Evolutionary conservation across 1,140 invertebrate genomes (phyloP), one percentile per base, ranked within the genome.

Genomic region (Trypoxylus dichotomus): DNA sequence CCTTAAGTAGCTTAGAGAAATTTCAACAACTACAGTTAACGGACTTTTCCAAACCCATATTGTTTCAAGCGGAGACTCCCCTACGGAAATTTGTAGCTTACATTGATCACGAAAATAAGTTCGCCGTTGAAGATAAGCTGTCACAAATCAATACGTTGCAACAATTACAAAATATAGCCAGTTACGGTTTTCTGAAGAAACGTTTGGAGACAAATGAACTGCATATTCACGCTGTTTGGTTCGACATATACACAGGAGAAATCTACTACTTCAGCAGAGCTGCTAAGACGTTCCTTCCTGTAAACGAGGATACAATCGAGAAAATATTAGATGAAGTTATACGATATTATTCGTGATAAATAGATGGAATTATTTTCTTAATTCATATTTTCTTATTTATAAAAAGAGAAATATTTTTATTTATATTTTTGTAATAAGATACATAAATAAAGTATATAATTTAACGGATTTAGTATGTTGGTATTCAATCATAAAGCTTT

Each of bases 231-330:
- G 96, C 97, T 0, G 87, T 98, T 3, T 99, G 97, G 97, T 98
- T 98, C 86, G 97, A 99, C 86, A 97, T 98, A 84, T 97, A 97
- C 83, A 97, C 95, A 0, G 97, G 97, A 2, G 95, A 98, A 87
- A 95, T 98, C 83, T 97, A 96, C 85, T 97, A 95, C 84, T 98
- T 98, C 83, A 97, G 95, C 84, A 89, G 94, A 79, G 91, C 92
- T 47, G 91, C 92, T 29, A 97, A 97, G 86, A 86, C 88, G 80
- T 97, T 97, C 87, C 89, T 97, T 10, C 89, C 95, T 82, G 93
- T 97, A 41, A 95, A 95, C 84, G 96, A 97, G 87, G 85, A 89
- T 3, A 95, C 91, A 63, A 92, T 95, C 79, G 91, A 92, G 42
- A 90, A 88, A 76, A 87, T 97, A 75, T 86, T 95, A 32, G 88